A percentile compares a stretch with the other conserved stretches of the same genome.
Evolutionary conservation across 2,113 vertebrate species (phyloP).

Genomic region (Ceuthmochares aereus): DNA sequence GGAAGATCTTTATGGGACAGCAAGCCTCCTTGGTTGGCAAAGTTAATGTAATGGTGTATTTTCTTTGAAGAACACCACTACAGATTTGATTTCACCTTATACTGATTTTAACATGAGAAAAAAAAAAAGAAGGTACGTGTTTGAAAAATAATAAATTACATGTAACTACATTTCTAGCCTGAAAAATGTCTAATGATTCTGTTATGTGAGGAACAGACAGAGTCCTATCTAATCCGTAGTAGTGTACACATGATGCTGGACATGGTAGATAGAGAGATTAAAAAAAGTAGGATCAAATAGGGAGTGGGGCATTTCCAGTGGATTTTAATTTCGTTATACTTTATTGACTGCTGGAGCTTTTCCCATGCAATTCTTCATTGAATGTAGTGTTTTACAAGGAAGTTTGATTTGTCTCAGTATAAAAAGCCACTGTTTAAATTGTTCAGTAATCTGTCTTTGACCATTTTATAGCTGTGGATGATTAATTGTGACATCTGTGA

Average conservation of each 20-base stretch:
- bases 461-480: neutral
- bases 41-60: neutral
- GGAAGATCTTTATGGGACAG: neutral
- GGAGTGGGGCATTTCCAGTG: neutral
- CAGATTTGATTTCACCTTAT: neutral
- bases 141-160: neutral
- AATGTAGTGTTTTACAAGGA: neutral
- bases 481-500: neutral
- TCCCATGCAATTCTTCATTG: neutral
- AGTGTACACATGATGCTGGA: neutral
- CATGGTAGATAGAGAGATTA: neutral
- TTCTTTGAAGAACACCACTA: neutral
- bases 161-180: neutral
- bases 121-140: neutral
- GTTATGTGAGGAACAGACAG: neutral
- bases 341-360: neutral
- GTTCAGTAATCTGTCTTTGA: neutral
- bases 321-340: neutral
- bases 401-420: conserved; percentile 8
- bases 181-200: neutral
- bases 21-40: neutral
- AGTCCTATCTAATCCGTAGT: neutral
- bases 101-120: neutral
- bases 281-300: neutral
- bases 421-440: conserved; percentile 25